Evolutionary conservation across 2,113 vertebrate genomes (phyloP), one percentile per base, ranked within the genome.

Genomic region (Alosa alosa): DNA sequence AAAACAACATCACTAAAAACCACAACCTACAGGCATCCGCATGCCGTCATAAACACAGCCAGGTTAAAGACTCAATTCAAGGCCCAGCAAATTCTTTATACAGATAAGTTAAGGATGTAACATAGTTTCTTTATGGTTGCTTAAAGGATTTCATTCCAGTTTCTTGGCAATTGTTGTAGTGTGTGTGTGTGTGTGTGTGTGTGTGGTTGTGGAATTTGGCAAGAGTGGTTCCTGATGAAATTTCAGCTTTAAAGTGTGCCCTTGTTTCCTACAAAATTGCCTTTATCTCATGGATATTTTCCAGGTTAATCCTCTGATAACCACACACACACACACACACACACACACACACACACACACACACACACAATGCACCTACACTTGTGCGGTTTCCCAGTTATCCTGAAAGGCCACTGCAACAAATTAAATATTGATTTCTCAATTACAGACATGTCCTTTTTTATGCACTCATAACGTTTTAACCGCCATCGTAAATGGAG

Each of bases 351-450:
- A 84, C 72, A 72, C 84, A 72, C 86, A 72, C 49, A 52, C 50
- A 85, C 68, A 25, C 50, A 20, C 49, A 52, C 5, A 2, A 20
- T 86, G 84, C 88, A 55, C 84, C 89, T 86, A 89, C 88, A 86
- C 89, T 87, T 87, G 89, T 89, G 31, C 44, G 25, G 3, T 45
- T 84, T 72, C n/a, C 90, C 88, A 90, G 90, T 88, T 83, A 90
- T 90, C 87, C 85, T 82, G 83, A 72, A 84, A 91, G 90, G 89
- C 89, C 91, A 90, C 87, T 87, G 93, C 89, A 90, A 90, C 92
- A 94, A 92, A 95, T 94, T 91, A 91, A 91, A 84, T 94, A 94
- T 93, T 91, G 93, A 95, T 94, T 94, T 95, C 91, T 92, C 94
- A 93, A 91, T 95, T 93, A 94, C 91, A 84, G 88, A 88, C 88